Conservation (phyloP, 2,113 vertebrate genomes). For the Lichenostomus cassidix region DNA sequence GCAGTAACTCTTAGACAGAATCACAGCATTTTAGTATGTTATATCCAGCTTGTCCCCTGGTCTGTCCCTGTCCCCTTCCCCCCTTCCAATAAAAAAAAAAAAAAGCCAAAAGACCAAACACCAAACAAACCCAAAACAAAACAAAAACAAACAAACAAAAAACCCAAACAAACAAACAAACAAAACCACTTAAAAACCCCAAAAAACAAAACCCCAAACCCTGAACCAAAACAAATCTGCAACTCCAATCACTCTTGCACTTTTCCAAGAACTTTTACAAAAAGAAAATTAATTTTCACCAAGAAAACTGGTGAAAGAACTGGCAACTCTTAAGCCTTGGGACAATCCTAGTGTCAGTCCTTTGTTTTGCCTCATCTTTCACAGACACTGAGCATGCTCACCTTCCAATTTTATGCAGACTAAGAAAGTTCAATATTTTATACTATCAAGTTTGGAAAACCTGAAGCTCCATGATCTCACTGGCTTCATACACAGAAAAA, state of each 20-base stretch:
- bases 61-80: not conserved
- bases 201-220: not conserved
- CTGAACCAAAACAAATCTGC: not conserved
- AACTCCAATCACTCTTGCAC: not conserved
- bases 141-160: too few relatives aligned
- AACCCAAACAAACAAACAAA: too few relatives aligned
- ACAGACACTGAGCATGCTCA: not conserved
- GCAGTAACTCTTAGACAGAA: not conserved
- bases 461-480: not conserved
- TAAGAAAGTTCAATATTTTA: not conserved
- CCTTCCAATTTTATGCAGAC: not conserved
- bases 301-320: not conserved
- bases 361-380: not conserved
- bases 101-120: too few relatives aligned
- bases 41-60: not conserved
- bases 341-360: not conserved
- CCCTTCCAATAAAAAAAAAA: accelerated
- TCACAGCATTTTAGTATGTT: not conserved
- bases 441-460: not conserved
- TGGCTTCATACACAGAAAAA: not conserved
- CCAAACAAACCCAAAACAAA: too few relatives aligned
- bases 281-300: not conserved
- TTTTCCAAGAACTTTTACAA: not conserved
- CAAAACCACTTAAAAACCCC: too few relatives aligned
- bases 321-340: not conserved